These are phyloP conservation scores for Parauchenoglanis ngamensis DNA, from an alignment of 2,797 vertebrate genomes.

Conservation along the genomic window DNA sequence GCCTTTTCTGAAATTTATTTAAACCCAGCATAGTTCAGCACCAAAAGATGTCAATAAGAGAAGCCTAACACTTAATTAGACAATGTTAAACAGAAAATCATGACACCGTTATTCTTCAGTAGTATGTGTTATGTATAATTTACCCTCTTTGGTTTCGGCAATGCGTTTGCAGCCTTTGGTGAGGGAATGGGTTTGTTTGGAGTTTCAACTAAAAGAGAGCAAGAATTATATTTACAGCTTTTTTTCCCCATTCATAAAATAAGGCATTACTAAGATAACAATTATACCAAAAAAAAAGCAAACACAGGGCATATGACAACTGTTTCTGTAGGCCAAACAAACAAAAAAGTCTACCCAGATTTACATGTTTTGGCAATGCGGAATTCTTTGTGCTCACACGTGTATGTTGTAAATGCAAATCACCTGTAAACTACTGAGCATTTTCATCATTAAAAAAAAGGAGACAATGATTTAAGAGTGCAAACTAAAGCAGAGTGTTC, in stretches of 20 bases:
- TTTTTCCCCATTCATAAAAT: neutral
- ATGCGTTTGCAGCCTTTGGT: conserved; percentile 55
- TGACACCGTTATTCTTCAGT: neutral
- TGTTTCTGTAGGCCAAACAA: neutral
- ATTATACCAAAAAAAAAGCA: neutral
- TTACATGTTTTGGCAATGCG: too few species aligned
- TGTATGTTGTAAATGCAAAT: too few species aligned
- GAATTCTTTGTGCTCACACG: too few species aligned
- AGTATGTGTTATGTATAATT: conserved; percentile 15
- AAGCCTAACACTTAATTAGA: neutral
- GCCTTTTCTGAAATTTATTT: conserved; percentile 48
- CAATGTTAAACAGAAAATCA: conserved; percentile 1
- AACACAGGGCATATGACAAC: neutral
- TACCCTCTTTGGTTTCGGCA: conserved; percentile 64
- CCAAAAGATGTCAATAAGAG: neutral
- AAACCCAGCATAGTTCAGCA: neutral
- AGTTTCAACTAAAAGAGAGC: conserved; percentile 61
- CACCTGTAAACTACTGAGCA: too few species aligned
- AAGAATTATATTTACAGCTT: neutral
- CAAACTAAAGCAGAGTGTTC: neutral
- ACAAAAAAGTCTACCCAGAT: neutral
- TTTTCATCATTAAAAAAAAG: too few species aligned
- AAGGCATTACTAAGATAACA: neutral
- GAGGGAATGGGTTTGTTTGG: conserved; percentile 45
- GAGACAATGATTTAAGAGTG: too few species aligned